Evolutionary conservation across 2,113 vertebrate species (phyloP), one percentile per base, ranked within the genome.

Genomic region (Poecilia latipinna): DNA sequence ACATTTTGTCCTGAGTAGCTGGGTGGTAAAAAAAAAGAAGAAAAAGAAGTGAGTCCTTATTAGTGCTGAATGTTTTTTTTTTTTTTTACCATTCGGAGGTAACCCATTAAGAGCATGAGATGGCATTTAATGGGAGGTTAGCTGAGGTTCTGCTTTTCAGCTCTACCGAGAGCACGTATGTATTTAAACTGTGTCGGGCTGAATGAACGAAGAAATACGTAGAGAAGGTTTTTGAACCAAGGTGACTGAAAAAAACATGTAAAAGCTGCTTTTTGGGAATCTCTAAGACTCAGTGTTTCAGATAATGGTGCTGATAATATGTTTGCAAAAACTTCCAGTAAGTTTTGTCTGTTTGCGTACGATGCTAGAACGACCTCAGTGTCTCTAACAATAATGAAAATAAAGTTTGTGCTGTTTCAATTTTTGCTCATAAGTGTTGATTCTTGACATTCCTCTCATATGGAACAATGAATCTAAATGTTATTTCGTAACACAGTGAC

Each of bases 1-100:
- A 33, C 61, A 44, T 73, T 80, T 44, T 88, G 70, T 85, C 33
- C 72, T 57, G 42, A 26, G 73, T 68, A 63, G n/a, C 72, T 60
- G 64, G 72, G 82, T 24, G 10, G 10, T 8, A 2, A 86, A 37
- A 85, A 76, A 68, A 26, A 26, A 26, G 35, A 10, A 35, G 0
- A 86, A 37, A 85, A 76, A 68, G 61, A 24, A 65, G 42, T 57
- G 57, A 63, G 19, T 66, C 51, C 26, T 33, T 61, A 12, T 60
- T 65, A 22, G 57, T 39, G 22, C 42, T 22, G 19, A 75, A 3
- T 1, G 7, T 26, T 61, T 39, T 22, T 31, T 1, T 4, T 26
- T 61, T 39, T 22, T 31, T 66, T 42, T 33, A 65, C 48, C 24
- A 17, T 37, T 39, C 60, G 33, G 48, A 37, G 64, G 44, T 70